Evolutionary conservation across 2,797 vertebrate species (phyloP).

Genomic region (Xenops minutus): DNA sequence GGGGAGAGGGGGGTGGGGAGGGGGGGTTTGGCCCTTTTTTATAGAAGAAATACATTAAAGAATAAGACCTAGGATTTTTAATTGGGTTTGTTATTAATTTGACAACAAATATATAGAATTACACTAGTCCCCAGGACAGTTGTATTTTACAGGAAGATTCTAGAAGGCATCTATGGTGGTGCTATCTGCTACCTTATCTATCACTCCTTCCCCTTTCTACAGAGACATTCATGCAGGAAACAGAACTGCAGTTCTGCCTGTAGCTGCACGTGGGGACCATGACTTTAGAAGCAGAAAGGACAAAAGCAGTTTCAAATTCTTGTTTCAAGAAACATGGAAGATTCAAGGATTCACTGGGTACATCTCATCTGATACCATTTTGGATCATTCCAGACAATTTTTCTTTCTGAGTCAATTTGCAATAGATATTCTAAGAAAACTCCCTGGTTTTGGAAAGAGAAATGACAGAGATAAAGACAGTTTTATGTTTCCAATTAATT

Average conservation of each 20-base stretch:
- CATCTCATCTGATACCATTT: neutral
- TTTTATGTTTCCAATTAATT: neutral
- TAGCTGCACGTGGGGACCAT: neutral
- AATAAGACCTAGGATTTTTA: neutral
- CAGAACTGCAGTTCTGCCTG: neutral
- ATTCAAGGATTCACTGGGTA: neutral
- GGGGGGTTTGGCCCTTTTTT: accelerated
- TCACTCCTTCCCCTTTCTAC: neutral
- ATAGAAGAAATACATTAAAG: neutral
- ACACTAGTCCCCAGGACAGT: neutral
- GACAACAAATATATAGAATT: neutral
- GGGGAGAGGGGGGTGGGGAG: accelerated
- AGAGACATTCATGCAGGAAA: neutral
- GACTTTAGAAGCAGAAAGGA: neutral
- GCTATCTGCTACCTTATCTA: neutral
- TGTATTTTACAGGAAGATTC: neutral
- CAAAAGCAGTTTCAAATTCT: neutral
- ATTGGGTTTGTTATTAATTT: neutral
- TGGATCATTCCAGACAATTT: neutral
- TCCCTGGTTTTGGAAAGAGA: neutral
- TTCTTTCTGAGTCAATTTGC: neutral
- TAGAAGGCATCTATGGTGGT: accelerated
- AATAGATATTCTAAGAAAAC: neutral
- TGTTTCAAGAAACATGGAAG: neutral
- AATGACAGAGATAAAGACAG: neutral